These are phyloP conservation scores for Pavo muticus DNA, from an alignment of 2,113 vertebrate species.

Conservation along the genomic window DNA sequence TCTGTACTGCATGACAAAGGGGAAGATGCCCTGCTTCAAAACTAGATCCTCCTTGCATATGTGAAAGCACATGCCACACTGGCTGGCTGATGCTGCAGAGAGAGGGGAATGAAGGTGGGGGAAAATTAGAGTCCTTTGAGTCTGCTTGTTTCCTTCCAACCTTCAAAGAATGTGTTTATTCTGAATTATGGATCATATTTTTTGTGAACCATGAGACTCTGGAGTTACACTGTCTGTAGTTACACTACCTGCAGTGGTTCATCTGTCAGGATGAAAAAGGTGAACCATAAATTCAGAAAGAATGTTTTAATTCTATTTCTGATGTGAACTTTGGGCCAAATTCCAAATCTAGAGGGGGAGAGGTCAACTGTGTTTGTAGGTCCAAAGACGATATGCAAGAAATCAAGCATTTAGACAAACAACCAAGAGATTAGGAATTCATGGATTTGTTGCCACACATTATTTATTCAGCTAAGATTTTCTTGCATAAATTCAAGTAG, in stretches of 20 bases:
- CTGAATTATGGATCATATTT: neutral
- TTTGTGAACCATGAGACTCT: neutral
- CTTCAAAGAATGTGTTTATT: neutral
- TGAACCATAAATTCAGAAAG: neutral
- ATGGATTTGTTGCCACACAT: neutral
- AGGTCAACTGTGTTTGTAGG: conserved; percentile 25
- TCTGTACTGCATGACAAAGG: neutral
- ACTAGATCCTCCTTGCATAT: fast-evolving
- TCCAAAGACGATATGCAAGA: conserved; percentile 26
- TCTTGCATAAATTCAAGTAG: neutral
- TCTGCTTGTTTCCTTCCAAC: neutral
- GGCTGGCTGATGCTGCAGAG: neutral
- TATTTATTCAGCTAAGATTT: neutral
- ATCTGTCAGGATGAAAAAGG: neutral
- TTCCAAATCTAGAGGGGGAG: neutral
- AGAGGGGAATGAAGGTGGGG: neutral
- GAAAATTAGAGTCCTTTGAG: neutral
- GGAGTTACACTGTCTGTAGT: neutral
- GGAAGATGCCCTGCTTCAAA: neutral
- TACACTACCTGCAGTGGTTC: neutral
- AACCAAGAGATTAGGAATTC: neutral
- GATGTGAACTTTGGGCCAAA: neutral
- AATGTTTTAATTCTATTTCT: neutral
- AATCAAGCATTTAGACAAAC: neutral
- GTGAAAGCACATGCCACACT: neutral